A percentile compares a stretch with the other conserved stretches of the same genome.
These are phyloP conservation scores for Gnatocerus cornutus DNA, from an alignment of 2,888 invertebrate species.

Conservation along the genomic window DNA sequence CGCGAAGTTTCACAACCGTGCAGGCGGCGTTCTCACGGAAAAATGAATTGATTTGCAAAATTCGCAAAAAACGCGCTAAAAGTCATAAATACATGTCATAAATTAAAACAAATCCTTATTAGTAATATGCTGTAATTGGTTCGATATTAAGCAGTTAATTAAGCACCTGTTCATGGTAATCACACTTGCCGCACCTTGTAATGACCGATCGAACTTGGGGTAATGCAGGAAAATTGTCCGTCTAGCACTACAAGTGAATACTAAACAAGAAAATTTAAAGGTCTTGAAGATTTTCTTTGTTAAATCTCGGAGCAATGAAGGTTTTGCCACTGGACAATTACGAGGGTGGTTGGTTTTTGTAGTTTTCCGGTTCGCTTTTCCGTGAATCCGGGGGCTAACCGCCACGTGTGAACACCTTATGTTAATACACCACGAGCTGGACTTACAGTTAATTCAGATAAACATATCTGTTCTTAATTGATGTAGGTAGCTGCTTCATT, in stretches of 20 bases:
- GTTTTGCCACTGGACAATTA: too few relatives aligned
- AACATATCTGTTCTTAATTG: slow-evolving; percentile 50
- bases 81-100: slow-evolving; percentile 12
- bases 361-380: not conserved
- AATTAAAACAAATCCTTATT: slow-evolving; percentile 32
- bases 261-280: too few relatives aligned
- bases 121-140: slow-evolving; percentile 13
- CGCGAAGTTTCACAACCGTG: not conserved
- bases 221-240: slow-evolving; percentile 8
- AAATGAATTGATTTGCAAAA: slow-evolving; percentile 12
- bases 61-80: slow-evolving; percentile 10
- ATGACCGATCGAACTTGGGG: slow-evolving; percentile 12
- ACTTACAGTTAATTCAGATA: slow-evolving; percentile 48
- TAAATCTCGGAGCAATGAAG: too few relatives aligned
- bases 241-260: not conserved
- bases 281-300: too few relatives aligned
- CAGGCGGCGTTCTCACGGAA: not conserved
- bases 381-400: not conserved
- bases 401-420: slow-evolving; percentile 7
- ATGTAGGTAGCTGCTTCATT: slow-evolving; percentile 49
- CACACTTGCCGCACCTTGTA: slow-evolving; percentile 26
- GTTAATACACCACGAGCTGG: slow-evolving; percentile 15
- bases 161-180: slow-evolving; percentile 27
- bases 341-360: too few relatives aligned
- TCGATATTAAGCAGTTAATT: slow-evolving; percentile 26